Percentiles rank a stretch among this genome's conserved stretches.
These are phyloP conservation scores for Calosoma granatense DNA, from an alignment of 1,140 invertebrate species.

Conservation along the genomic window DNA sequence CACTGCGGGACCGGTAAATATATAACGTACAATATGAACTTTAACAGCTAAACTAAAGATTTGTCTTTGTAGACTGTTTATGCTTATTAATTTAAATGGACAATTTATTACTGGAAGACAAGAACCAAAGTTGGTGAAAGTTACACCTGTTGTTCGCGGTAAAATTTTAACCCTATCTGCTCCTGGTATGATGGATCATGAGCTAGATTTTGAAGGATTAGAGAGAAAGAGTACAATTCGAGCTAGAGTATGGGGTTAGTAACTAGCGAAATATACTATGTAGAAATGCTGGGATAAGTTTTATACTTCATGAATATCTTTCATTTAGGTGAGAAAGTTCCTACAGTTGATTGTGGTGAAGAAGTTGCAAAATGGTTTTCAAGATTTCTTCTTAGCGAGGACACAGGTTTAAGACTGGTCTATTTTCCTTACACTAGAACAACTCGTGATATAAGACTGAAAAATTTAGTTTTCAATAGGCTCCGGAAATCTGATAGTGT, in stretches of 20 bases:
- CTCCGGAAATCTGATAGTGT: slow-evolving; percentile 9
- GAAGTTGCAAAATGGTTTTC: slow-evolving; percentile 46
- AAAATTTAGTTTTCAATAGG: slow-evolving; percentile 20
- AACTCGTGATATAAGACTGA: slow-evolving; percentile 19
- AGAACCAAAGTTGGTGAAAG: slow-evolving; percentile 40
- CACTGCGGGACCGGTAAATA: slow-evolving; percentile 37
- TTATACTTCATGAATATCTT: slow-evolving; percentile 2
- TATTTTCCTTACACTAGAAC: slow-evolving; percentile 41
- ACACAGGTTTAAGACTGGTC: slow-evolving; percentile 40
- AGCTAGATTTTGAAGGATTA: slow-evolving; percentile 40
- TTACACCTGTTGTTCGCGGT: slow-evolving; percentile 34
- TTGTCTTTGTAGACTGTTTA: slow-evolving; percentile 26
- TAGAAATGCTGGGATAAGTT: slow-evolving; percentile 6
- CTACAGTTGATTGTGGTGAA: slow-evolving; percentile 44
- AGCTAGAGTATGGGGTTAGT: slow-evolving; percentile 37
- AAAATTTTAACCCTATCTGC: slow-evolving; percentile 38
- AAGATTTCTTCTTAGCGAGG: slow-evolving; percentile 39
- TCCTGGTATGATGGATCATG: slow-evolving; percentile 39
- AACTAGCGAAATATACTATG: slow-evolving; percentile 9
- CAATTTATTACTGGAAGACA: slow-evolving; percentile 41
- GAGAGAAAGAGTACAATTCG: slow-evolving; percentile 30
- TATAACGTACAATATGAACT: not conserved
- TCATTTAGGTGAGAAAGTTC: slow-evolving; percentile 24
- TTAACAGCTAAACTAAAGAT: not conserved
- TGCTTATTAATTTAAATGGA: slow-evolving; percentile 40